Base-by-base conservation (phyloP, 2,888 invertebrate species). In the Scelioninae gen. 1 region DNA sequence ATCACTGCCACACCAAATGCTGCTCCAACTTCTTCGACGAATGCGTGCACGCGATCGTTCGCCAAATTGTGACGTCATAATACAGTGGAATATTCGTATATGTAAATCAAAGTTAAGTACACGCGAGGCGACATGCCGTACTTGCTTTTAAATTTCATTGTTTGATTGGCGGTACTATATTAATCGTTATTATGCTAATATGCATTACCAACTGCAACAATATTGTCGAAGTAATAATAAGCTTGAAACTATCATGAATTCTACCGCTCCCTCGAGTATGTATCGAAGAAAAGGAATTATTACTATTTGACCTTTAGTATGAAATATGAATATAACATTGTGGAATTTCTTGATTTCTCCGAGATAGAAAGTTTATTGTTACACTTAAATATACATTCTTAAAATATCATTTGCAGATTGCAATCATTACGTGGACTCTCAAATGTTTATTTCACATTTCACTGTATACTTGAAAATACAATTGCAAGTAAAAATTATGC, bases 21-120 rank as follows among this genome's bases (percentile, higher is more conserved):
- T 84, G 87, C 84, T 87, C 84, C 86, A 90, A 90, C 87, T 87
- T 58, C 88, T 90, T 91, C 89, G 89, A 90, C 89, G 89, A 88
- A 90, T 92, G 91, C 90, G 91, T 92, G 91, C 91, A 92, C 91
- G 91, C 91, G 90, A 91, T 89, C 85, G 86, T 88, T 85, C 79
- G 82, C 84, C 80, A 76, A 89, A 87, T 87, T 88, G 89, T 92
- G 90, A 92, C 92, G 92, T 92, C 91, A 92, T 89, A 91, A 91
- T 90, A 88, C 86, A 87, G 83, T 82, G 53, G 65, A 76, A 75
- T 75, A 72, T 60, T 79, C 89, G 87, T 87, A 87, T 90, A 91
- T 92, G 92, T 89, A 92, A 92, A 92, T 91, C 90, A 88, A 87
- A 89, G 87, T 82, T 87, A 88, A 88, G 86, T 87, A 89, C 90